Base-by-base conservation (phyloP, 37 sponge, comb jelly and placozoan genomes). In the Halisarca cf. caerulea region DNA sequence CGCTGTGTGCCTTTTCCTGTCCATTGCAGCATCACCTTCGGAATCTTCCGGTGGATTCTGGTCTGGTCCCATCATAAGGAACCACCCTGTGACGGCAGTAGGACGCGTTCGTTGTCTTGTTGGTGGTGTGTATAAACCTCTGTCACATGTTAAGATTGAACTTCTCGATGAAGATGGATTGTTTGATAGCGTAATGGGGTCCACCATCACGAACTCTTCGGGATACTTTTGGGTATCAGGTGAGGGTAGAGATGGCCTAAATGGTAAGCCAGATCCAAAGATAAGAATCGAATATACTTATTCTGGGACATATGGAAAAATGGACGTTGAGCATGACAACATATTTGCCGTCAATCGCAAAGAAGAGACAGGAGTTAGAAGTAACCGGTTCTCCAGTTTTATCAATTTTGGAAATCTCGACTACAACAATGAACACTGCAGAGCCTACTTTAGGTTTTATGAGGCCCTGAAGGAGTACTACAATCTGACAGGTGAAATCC, bases 341-440 rank as follows among this genome's bases (percentile, higher is more conserved):
- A 8, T 28, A 27, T 30, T 68, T 27, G 35, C 32, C 15, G 30
- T 8, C 32, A 6, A 34, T 1, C 11, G 77, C 30, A 23, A 37
- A 44, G 32, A 44, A 15, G 24, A 24, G 23, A 40, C 42, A 21
- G 45, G 7, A 36, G 77, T 74, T 0, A 74, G 43, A 25, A 74
- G 77, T 9, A 62, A 62, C 64, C 25, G 64, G 9, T 74, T 36
- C 36, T n/a, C 42, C 36, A 43, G 45, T 6, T 36, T 23, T 6
- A 40, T 84, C 30, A 14, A 74, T 14, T 74, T 84, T 4, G 84
- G 84, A 30, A 17, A 59, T 1, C 23, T 84, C 28, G 42, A 35
- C 14, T 57, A 70, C 36, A 7, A 20, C 20, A 37, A 58, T 73
- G 84, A 84, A 21, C 84, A 84, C 61, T 84, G 84, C 77, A 30